Conservation (phyloP, 2,797 vertebrate species). For the Tarsius wallacei region DNA sequence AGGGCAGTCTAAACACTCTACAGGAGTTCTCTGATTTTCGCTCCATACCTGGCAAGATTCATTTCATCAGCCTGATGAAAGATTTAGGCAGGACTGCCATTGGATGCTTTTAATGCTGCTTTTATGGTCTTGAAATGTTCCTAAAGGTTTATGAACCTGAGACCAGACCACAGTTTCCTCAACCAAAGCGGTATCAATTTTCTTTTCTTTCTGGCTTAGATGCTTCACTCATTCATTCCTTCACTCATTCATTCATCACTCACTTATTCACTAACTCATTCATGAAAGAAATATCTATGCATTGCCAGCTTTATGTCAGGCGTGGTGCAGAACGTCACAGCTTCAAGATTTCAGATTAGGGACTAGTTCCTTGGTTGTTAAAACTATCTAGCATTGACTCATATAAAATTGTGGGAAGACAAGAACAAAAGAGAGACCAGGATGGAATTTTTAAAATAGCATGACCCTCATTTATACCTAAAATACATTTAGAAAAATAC, state of each 20-base stretch:
- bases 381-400: neutral
- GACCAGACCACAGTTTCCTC: constrained; percentile 40
- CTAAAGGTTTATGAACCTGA: constrained; percentile 81
- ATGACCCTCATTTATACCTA: neutral
- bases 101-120: constrained; percentile 70
- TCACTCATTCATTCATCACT: neutral
- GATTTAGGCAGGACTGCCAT: constrained; percentile 71
- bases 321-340: constrained; percentile 37
- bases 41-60: constrained; percentile 52
- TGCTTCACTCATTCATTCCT: neutral
- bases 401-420: neutral
- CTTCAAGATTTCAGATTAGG: constrained; percentile 68
- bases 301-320: neutral
- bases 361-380: neutral
- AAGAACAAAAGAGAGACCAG: neutral
- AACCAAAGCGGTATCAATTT: neutral
- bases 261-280: constrained; percentile 38
- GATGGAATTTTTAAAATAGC: neutral
- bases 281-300: constrained; percentile 59
- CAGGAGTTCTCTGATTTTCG: constrained; percentile 51
- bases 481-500: neutral
- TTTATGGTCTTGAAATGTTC: constrained; percentile 85
- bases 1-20: constrained; percentile 64
- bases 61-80: constrained; percentile 68
- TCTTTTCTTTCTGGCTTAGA: neutral